phyloP scores from a whole-genome alignment of 92 coral and sea anemone genomes.

The Virgularia gustaviana region DNA sequence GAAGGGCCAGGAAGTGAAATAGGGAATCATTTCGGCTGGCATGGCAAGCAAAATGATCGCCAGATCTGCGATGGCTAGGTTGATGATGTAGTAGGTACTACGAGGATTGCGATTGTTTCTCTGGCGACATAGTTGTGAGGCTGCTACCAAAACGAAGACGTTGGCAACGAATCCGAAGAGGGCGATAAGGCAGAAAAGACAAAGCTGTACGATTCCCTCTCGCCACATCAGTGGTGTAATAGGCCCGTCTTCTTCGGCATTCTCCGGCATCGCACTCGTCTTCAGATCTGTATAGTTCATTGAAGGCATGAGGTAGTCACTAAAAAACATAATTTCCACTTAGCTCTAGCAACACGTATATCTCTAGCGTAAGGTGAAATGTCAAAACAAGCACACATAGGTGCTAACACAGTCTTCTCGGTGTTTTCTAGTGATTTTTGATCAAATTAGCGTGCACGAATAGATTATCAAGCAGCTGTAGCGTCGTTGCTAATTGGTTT shows the following conservation, averaged over 20 bases:
- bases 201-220: conserved; percentile 69
- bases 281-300: not conserved
- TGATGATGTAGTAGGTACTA: conserved; percentile 89
- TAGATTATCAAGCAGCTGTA: conserved; percentile 44
- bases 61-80: conserved; percentile 80
- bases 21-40: conserved; percentile 74
- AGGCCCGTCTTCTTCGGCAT: not conserved
- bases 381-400: conserved; percentile 6
- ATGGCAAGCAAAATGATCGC: conserved; percentile 86
- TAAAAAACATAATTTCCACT: conserved; percentile 3
- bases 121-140: conserved; percentile 65
- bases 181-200: conserved; percentile 71
- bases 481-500: conserved; percentile 44
- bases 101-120: conserved; percentile 67
- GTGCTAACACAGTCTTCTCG: not conserved
- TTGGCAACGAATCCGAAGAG: conserved; percentile 93
- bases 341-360: not conserved
- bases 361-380: too few relatives aligned
- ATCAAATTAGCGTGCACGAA: conserved; percentile 37
- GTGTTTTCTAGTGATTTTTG: conserved; percentile 11
- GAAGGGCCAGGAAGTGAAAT: conserved; percentile 95
- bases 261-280: not conserved
- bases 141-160: conserved; percentile 88
- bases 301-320: not conserved
- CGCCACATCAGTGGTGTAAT: conserved; percentile 25